These are phyloP conservation scores for Zosterops pallidus DNA, from an alignment of 2,113 vertebrate species.

Conservation along the genomic window DNA sequence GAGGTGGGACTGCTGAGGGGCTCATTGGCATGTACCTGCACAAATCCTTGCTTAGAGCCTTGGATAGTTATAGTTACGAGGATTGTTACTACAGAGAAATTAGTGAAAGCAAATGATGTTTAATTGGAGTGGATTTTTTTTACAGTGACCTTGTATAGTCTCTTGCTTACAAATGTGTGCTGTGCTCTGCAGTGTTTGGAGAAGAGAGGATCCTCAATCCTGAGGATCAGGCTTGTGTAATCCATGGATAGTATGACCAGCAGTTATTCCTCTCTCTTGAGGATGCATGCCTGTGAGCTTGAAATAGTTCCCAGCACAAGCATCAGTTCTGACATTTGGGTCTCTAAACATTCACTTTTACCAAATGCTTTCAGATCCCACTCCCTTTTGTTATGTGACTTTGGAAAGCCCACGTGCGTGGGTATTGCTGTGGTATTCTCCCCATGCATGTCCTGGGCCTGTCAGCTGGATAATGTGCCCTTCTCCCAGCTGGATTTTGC, in stretches of 20 bases:
- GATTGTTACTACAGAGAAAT: neutral
- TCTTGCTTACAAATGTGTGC: neutral
- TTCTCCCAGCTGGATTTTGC: neutral
- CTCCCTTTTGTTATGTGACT: neutral
- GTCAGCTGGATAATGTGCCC: neutral
- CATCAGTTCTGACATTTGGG: neutral
- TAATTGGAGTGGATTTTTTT: neutral
- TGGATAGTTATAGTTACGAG: neutral
- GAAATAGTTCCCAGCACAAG: neutral
- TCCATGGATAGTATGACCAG: neutral
- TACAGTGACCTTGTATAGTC: neutral
- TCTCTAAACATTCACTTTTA: neutral
- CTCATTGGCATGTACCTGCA: neutral
- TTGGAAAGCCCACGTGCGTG: rapidly evolving
- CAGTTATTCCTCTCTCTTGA: neutral
- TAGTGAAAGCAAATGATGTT: neutral
- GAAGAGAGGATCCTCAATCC: neutral
- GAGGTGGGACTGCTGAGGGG: neutral
- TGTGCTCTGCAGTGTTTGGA: neutral
- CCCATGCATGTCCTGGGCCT: rapidly evolving
- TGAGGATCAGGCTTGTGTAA: neutral
- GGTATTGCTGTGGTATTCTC: neutral
- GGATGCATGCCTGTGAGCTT: neutral
- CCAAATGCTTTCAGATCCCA: neutral
- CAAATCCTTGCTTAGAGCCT: neutral